Percentiles rank a stretch among this genome's conserved stretches.
Conservation (phyloP, 2,113 vertebrate species). For the Noctilio leporinus region DNA sequence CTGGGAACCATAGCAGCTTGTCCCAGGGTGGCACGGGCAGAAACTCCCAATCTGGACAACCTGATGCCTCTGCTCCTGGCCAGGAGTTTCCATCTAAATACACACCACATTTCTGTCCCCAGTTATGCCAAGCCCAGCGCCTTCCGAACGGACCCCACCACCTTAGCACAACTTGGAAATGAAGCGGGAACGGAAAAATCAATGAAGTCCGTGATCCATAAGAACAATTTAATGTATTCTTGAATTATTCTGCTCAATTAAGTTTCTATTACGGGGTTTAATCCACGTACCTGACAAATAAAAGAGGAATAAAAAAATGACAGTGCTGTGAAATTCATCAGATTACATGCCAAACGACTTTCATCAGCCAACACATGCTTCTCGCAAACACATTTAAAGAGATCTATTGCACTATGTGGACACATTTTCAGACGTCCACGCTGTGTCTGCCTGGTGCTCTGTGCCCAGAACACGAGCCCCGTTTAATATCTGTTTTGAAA, state of each 20-base stretch:
- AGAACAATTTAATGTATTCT: constrained; percentile 80
- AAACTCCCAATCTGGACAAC: neutral
- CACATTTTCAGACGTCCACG: constrained; percentile 39
- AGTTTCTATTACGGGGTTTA: constrained; percentile 79
- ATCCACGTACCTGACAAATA: constrained; percentile 80
- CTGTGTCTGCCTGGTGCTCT: constrained; percentile 49
- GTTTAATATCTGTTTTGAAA: constrained; percentile 57
- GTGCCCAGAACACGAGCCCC: constrained; percentile 45
- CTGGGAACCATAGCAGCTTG: neutral
- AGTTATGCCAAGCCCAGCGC: neutral
- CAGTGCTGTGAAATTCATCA: constrained; percentile 82
- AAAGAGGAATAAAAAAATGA: constrained; percentile 80
- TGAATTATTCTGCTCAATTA: constrained; percentile 83
- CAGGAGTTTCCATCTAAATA: neutral
- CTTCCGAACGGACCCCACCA: constrained; percentile 38
- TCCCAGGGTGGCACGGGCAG: neutral
- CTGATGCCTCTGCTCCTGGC: neutral
- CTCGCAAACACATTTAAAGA: constrained; percentile 70
- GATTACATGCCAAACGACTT: constrained; percentile 81
- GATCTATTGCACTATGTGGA: constrained; percentile 19
- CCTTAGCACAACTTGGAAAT: constrained; percentile 50
- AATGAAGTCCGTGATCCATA: constrained; percentile 79
- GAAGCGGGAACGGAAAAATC: constrained; percentile 74
- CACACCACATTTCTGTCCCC: neutral
- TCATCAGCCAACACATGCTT: constrained; percentile 76